phyloP scores from a whole-genome alignment of 2,797 vertebrate genomes.

The Coilia nasus region DNA sequence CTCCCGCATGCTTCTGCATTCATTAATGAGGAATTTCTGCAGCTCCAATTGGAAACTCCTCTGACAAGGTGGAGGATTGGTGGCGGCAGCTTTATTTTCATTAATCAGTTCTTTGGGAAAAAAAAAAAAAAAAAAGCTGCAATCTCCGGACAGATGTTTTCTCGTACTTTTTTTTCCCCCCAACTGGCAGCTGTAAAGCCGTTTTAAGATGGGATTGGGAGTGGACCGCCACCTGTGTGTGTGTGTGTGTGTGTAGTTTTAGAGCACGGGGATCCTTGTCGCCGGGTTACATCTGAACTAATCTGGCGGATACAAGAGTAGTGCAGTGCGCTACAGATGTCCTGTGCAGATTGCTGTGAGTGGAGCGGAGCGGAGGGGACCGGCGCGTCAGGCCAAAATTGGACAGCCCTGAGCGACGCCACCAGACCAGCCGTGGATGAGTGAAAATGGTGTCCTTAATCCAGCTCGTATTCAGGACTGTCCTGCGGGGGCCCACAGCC shows the following conservation, averaged over 20 bases:
- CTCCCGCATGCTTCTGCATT: constrained; percentile 52
- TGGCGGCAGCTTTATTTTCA: constrained; percentile 59
- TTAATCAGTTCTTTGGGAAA: constrained; percentile 61
- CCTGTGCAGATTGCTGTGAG: constrained; percentile 45
- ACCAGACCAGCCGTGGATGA: constrained; percentile 32
- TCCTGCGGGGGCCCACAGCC: constrained; percentile 20
- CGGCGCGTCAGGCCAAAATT: constrained; percentile 49
- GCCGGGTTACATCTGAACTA: constrained; percentile 56
- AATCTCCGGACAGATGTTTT: constrained; percentile 71
- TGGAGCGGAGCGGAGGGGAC: constrained; percentile 38
- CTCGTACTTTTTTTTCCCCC: constrained; percentile 41
- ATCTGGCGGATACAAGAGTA: constrained; percentile 60
- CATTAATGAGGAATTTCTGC: constrained; percentile 48
- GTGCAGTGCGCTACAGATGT: constrained; percentile 52
- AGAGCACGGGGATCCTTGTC: constrained; percentile 36
- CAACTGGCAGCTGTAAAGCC: constrained; percentile 59
- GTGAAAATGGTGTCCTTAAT: constrained; percentile 39
- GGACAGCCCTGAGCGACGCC: constrained; percentile 43
- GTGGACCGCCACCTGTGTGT: constrained; percentile 63
- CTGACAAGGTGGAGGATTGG: constrained; percentile 66
- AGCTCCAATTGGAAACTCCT: constrained; percentile 57
- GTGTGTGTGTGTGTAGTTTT: constrained; percentile 32
- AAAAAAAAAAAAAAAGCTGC: constrained; percentile 58
- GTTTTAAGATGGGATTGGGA: constrained; percentile 62
- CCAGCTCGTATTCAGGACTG: constrained; percentile 37